Base-by-base conservation (phyloP, 2,888 invertebrate genomes). In the Rhodophaea formosa region DNA sequence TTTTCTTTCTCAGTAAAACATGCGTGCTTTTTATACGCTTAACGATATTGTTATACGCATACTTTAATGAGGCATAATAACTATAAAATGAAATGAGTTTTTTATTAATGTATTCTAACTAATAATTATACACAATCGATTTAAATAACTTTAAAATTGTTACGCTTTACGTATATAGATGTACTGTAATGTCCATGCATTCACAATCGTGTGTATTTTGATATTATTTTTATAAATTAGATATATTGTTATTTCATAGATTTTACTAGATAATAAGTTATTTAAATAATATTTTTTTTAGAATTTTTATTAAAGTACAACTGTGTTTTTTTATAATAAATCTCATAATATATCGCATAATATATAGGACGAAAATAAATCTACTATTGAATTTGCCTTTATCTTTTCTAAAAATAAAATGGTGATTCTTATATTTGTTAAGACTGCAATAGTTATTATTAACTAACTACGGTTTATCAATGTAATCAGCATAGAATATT, bases 181-280 rank as follows among this genome's bases (percentile, higher is more conserved):
- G 23, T 23, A 23, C 23, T 23, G 5, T 51, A 30, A n/a, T 35
- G 51, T 51, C 35, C 51, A 51, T 35, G 35, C 51, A 35, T 51
- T 51, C 16, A 35, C 35, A 35, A 51, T 32, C 39, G 39, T 39
- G 39, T 51, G 51, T 51, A 51, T 51, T 51, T 51, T 39, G 44
- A 43, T 51, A 44, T 30, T 44, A 23, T 47, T 43, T 43, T 32
- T 29, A 44, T 53, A 32, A n/a, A 39, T 39, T 45, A 15, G 47
- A 53, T 52, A 39, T 39, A 35, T 52, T 57, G 56, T 56, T 44
- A 12, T 51, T 56, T 56, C 32, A 43, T 51, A 51, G 35, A 51
- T 39, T 51, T 15, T 56, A 59, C 52, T 56, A 52, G 30, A 35
- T 49, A 29, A 32, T 59, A 53, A 35, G 49, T 51, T 58, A 53